phyloP scores from a whole-genome alignment of 2,113 vertebrate species.

The Capreolus pygargus region DNA sequence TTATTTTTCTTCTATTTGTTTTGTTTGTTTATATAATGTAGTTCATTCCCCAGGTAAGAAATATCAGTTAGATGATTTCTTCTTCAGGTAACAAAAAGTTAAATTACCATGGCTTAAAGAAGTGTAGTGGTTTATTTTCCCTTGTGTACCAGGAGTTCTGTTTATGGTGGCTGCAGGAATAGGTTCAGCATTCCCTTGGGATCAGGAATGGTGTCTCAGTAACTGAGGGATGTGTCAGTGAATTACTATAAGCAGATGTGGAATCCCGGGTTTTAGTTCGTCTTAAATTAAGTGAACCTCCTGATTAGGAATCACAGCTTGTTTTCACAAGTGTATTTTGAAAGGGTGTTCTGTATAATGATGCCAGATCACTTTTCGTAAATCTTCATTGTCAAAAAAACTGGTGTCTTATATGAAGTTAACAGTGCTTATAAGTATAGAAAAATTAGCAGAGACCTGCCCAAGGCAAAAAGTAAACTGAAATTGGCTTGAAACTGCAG shows the following conservation, averaged over 20 bases:
- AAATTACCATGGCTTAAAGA: not conserved
- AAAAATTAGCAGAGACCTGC: not conserved
- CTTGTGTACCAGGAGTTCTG: not conserved
- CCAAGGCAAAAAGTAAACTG: not conserved
- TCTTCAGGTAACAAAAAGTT: not conserved
- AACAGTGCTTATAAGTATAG: not conserved
- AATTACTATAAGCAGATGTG: not conserved
- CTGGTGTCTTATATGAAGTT: not conserved
- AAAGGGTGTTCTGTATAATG: not conserved
- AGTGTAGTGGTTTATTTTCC: not conserved
- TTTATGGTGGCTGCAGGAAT: not conserved
- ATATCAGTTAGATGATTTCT: not conserved
- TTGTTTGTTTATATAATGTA: not conserved
- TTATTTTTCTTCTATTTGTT: not conserved
- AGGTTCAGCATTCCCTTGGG: not conserved
- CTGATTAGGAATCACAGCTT: not conserved
- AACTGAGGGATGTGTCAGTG: not conserved
- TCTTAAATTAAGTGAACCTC: not conserved
- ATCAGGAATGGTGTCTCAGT: not conserved
- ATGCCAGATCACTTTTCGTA: not conserved
- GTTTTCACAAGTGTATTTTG: not conserved
- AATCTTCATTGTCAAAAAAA: not conserved
- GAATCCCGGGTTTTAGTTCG: not conserved
- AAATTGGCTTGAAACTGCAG: not conserved
- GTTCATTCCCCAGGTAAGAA: not conserved